Evolutionary conservation across 2,888 invertebrate species (phyloP), one percentile per base, ranked within the genome.

Genomic region (Diaprepes abbreviatus): DNA sequence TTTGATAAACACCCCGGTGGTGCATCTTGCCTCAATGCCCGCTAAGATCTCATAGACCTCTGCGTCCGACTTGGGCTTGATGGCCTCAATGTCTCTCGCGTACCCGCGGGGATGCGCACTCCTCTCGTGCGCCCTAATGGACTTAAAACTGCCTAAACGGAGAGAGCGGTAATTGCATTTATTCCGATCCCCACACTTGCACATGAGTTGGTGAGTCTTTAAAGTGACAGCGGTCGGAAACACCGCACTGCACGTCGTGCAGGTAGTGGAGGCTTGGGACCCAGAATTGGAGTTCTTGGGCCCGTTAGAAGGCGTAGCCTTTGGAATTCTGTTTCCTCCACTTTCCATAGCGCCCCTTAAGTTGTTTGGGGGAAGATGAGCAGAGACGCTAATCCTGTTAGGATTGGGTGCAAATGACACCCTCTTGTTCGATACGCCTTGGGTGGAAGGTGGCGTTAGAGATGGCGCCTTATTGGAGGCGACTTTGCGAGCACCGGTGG

Each of bases 121-220:
- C 1, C 69, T 31, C 12, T 69, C 64, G 17, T 65, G 69, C 16
- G 54, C 64, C 3, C 70, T 10, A 0, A 38, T 52, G 0, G 64
- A 57, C 9, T 45, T n/a, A 17, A 48, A 70, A 16, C 35, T 31
- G 1, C 24, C 24, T 16, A 70, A 52, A 1, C 28, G 17, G 0
- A 7, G 1, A 5, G 24, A 38, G 55, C 70, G 66, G 28, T 55
- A 65, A 1, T 6, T 17, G 50, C 70, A 70, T 17, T 52, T 2
- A 1, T 2, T 12, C 17, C 40, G 1, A 10, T 59, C 59, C 7
- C 45, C 31, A 10, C 52, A 52, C 17, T 16, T 17, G 6, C 52
- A 6, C 33, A 14, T 14, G 1, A 33, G 17, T 6, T 16, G 3
- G 17, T 52, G 52, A 1, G 1, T 9, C 1, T 31, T 12, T 3